Base-by-base conservation (phyloP, 2,888 invertebrate species). In the Himalopsyche kuldschensis region DNA sequence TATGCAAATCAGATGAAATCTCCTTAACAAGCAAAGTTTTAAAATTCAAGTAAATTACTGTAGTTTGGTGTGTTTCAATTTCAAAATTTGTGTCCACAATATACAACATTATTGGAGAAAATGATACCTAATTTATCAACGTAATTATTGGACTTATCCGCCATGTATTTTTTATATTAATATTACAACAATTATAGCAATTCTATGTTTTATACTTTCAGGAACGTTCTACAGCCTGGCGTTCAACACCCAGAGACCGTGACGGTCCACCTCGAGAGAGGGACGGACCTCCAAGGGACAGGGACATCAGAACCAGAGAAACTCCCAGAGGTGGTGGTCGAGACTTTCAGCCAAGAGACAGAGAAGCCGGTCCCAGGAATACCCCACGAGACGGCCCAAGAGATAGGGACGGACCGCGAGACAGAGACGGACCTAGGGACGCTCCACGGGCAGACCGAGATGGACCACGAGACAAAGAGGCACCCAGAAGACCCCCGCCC, bases 401-500 rank as follows among this genome's bases (percentile, higher is more conserved):
- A 27, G 82, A 82, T 69, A 82, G 82, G 17, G 86, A 86, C 20
- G 83, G 79, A 5, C 82, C 83, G 1, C 79, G 82, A 81, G 83
- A 82, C 75, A 47, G 81, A 20, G 85, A 84, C 20, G 83, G 76
- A 11, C 84, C 84, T 20, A 82, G 85, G 82, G 90, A 89, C 75
- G 88, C 88, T 10, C 89, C 89, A 15, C 41, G 41, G 20, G 31
- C 85, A 11, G 84, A 63, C 87, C 89, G 82, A 27, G 90, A 89
- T 27, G 88, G 88, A 4, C 89, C 88, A 81, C 87, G 88, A 15
- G 88, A 88, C 48, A 80, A 82, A 81, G 86, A 87, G 69, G 79
- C 85, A 55, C 86, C 87, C 86, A 27, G 87, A 79, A 83, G 89
- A 80, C 90, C 89, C 83, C 90, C 89, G 63, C 89, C 89, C 83